phyloP scores from a whole-genome alignment of 1,140 invertebrate genomes.

The Mizuhopecten yessoensis region DNA sequence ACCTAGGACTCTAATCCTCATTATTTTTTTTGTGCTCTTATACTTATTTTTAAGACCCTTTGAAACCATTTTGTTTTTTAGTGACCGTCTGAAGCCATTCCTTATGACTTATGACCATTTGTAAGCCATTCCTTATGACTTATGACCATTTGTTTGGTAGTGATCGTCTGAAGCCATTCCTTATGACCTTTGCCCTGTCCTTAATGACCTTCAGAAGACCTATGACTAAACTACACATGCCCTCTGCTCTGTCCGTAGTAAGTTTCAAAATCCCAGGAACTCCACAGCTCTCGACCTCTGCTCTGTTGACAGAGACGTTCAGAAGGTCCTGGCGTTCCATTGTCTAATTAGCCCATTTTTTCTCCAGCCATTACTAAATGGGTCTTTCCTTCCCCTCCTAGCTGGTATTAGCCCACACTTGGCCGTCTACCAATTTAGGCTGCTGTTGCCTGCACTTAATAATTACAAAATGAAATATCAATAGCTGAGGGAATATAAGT shows the following conservation, averaged over 20 bases:
- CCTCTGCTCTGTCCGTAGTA: no score
- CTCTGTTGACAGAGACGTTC: background rate
- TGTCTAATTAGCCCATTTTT: background rate
- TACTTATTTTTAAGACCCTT: no score
- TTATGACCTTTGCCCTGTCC: no score
- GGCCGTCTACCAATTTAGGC: slow-evolving; percentile 17
- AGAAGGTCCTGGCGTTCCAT: background rate
- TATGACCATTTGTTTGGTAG: background rate
- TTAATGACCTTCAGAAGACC: no score
- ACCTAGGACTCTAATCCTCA: background rate
- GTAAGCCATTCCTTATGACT: background rate
- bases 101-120: background rate
- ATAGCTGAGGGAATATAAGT: slow-evolving; percentile 2
- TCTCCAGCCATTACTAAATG: background rate
- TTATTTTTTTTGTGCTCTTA: no score
- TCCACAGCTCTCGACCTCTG: background rate
- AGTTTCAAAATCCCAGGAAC: no score
- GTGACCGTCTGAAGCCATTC: background rate
- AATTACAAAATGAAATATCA: slow-evolving; percentile 40
- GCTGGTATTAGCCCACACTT: background rate
- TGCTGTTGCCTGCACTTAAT: slow-evolving; percentile 8
- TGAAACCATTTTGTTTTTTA: no score
- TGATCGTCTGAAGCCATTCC: no score
- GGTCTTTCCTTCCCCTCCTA: background rate
- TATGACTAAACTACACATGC: no score